Conservation (phyloP, 2,888 invertebrate species). For the Diarsia dahlii region DNA sequence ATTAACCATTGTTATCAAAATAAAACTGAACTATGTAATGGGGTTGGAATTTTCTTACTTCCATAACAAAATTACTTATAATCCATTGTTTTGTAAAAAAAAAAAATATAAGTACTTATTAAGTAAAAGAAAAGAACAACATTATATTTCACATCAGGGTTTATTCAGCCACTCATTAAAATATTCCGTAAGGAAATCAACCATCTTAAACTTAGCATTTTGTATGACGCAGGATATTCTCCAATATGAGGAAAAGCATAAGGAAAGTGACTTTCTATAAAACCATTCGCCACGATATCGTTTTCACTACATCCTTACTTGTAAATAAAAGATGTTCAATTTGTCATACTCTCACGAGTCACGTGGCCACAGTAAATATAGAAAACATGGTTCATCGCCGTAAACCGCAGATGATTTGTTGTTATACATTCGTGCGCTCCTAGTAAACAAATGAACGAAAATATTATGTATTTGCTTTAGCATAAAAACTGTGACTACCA, state of each 20-base stretch:
- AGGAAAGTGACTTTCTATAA: slow-evolving; percentile 35
- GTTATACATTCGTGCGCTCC: slow-evolving; percentile 17
- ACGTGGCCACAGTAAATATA: not conserved
- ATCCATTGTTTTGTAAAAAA: not conserved
- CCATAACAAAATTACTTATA: not conserved
- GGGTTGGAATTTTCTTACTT: not conserved
- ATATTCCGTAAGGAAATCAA: not conserved
- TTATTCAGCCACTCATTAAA: not conserved
- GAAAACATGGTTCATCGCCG: not conserved
- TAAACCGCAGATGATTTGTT: not conserved
- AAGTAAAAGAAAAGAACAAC: not conserved
- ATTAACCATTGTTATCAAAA: not conserved
- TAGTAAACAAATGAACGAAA: slow-evolving; percentile 6
- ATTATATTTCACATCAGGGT: not conserved
- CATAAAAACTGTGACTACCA: not conserved
- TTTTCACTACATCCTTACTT: not conserved
- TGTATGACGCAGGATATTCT: not conserved
- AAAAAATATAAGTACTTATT: no score
- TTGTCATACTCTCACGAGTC: slow-evolving; percentile 5
- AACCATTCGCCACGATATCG: not conserved
- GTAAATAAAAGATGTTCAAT: slow-evolving; percentile 17
- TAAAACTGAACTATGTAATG: not conserved
- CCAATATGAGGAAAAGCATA: not conserved
- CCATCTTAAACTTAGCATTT: not conserved
- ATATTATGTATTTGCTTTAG: not conserved